Evolutionary conservation across 30 jellyfish, hydroid and myxozoan genomes (phyloP), one percentile per base, ranked within the genome.

Genomic region (Cassiopea xamachana): DNA sequence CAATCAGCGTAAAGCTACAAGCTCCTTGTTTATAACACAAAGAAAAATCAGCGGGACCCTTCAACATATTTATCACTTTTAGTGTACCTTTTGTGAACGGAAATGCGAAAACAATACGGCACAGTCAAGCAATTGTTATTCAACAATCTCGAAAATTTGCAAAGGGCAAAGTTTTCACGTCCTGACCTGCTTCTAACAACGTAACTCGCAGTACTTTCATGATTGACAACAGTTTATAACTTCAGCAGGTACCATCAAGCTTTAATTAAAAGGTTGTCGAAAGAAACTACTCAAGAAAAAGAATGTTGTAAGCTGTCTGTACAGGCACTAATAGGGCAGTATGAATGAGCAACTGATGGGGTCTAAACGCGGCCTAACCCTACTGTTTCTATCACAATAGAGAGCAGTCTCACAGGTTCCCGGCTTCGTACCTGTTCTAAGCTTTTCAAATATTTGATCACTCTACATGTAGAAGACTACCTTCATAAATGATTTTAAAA

Each of bases 51-150:
- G 83, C 91, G 88, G 96, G 92, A 77, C 96, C 92, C 75, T 69
- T 78, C 46, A 55, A 58, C 85, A 48, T 79, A 67, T 71, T 84
- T 84, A 84, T 87, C 94, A 64, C 94, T 64, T 61, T 77, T 64
- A 79, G 77, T 87, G 94, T 79, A 74, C 96, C 80, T 47, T 69
- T 89, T 81, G 90, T 81, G 92, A 80, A 82, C 92, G 96, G 90
- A 80, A 75, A 80, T 61, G 69, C n/a, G 92, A 60, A 86, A 80
- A 87, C 94, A 87, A 87, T 49, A 89, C 64, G 55, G 60, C 77
- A 58, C 89, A 48, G 89, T 76, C 89, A 76, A 58, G 89, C 89
- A 67, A 87, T 87, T 87, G 94, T 87, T 76, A 58, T 87, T 80
- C 61, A 87, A 49, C 89, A 74, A 87, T 87, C 81, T 87, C 81